Evolutionary conservation across 2,888 invertebrate species (phyloP).

Genomic region (Cinara cedri): DNA sequence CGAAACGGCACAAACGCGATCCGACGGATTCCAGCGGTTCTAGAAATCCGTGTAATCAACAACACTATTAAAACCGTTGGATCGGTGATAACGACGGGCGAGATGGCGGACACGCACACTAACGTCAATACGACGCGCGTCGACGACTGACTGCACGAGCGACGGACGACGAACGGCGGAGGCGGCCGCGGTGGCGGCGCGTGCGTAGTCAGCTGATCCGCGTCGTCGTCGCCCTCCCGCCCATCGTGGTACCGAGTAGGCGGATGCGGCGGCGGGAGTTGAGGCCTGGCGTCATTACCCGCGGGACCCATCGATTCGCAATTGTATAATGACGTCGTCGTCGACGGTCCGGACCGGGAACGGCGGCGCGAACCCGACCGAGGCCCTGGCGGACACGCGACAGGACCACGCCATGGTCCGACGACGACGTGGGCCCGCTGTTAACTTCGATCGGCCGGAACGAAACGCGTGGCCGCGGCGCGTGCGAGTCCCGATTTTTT

Average conservation of each 20-base stretch:
- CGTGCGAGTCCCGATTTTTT: too few relatives aligned
- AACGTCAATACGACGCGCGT: constrained; percentile 25
- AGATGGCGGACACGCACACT: too few relatives aligned
- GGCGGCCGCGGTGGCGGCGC: constrained; percentile 27
- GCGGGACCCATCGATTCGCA: constrained; percentile 26
- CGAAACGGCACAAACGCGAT: neutral
- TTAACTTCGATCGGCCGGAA: too few relatives aligned
- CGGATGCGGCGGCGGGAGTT: neutral
- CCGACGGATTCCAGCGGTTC: neutral
- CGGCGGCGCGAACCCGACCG: too few relatives aligned
- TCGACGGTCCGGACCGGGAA: too few relatives aligned
- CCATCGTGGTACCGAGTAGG: too few relatives aligned
- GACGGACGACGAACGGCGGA: constrained; percentile 26
- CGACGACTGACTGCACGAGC: constrained; percentile 1
- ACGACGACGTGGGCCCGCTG: too few relatives aligned
- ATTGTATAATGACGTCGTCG: neutral
- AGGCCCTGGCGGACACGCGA: too few relatives aligned
- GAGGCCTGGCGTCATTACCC: neutral
- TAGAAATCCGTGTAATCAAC: too few relatives aligned
- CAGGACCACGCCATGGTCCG: too few relatives aligned
- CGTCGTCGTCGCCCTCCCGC: neutral
- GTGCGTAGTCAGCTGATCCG: constrained; percentile 53
- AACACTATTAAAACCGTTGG: neutral
- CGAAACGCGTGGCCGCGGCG: too few relatives aligned
- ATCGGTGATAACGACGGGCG: neutral